phyloP scores from a whole-genome alignment of 1,140 invertebrate genomes.

The Caenorhabditis latens region DNA sequence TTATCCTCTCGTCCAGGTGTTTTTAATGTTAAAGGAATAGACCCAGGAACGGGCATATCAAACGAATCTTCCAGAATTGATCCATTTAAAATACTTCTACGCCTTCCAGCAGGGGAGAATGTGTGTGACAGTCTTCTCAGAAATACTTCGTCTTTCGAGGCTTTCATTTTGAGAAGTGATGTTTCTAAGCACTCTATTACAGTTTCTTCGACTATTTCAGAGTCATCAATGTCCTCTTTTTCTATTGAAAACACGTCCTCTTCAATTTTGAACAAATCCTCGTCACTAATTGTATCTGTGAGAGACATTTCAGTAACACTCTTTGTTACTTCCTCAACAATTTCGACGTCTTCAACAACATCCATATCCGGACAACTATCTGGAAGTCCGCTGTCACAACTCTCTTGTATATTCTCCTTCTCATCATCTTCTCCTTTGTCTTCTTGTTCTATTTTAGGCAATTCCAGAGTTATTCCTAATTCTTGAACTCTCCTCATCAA shows the following conservation, averaged over 20 bases:
- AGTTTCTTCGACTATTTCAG: neutral
- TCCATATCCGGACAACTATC: slow-evolving; percentile 23
- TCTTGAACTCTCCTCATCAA: slow-evolving; percentile 44
- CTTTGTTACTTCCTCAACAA: slow-evolving; percentile 2
- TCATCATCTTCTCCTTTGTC: slow-evolving; percentile 7
- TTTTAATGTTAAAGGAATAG: neutral
- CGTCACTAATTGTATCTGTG: neutral
- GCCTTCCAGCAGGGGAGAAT: neutral
- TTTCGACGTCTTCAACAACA: neutral
- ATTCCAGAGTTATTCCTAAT: neutral
- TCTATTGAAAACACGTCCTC: neutral
- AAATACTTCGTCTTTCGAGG: slow-evolving; percentile 7
- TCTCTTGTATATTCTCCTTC: slow-evolving; percentile 17
- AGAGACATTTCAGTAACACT: slow-evolving; percentile 12
- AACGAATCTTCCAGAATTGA: slow-evolving; percentile 50
- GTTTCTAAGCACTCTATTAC: slow-evolving; percentile 40
- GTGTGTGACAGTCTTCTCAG: neutral
- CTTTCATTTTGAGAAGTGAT: slow-evolving; percentile 41
- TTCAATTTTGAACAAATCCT: neutral
- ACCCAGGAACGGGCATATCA: slow-evolving; percentile 36
- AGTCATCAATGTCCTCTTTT: neutral
- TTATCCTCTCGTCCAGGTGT: neutral
- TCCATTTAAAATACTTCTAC: neutral
- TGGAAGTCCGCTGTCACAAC: slow-evolving; percentile 37
- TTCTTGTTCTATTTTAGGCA: neutral